Percentiles rank a stretch among this genome's conserved stretches.
These are phyloP conservation scores for Fregetta grallaria DNA, from an alignment of 2,113 vertebrate species.

Conservation along the genomic window DNA sequence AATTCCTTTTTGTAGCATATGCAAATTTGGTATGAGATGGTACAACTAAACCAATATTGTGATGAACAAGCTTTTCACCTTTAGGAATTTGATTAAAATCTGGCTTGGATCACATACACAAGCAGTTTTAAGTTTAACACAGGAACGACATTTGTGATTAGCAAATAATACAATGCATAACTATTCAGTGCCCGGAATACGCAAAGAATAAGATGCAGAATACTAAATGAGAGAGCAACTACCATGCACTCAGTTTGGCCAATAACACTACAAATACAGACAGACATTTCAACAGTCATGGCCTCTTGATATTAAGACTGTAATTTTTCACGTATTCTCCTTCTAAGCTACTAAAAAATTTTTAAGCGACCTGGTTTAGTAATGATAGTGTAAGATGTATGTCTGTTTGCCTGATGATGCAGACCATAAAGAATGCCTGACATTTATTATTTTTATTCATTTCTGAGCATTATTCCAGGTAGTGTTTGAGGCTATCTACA, in stretches of 20 bases:
- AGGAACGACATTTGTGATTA: neutral
- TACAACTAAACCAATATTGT: neutral
- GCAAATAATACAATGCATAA: neutral
- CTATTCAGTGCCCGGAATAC: neutral
- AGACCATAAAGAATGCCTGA: neutral
- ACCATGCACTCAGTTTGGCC: neutral
- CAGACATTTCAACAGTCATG: neutral
- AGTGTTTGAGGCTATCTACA: neutral
- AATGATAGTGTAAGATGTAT: neutral
- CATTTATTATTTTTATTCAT: neutral
- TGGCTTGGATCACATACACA: neutral
- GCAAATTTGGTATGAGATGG: neutral
- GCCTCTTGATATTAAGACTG: neutral
- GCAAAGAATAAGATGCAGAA: neutral
- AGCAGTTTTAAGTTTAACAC: neutral
- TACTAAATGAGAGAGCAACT: neutral
- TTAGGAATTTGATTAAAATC: neutral
- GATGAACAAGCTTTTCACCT: neutral
- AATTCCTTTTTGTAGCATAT: neutral
- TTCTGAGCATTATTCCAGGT: slow-evolving; percentile 6
- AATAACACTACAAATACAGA: neutral
- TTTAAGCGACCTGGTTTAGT: neutral
- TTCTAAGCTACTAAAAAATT: neutral
- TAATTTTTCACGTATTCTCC: neutral
- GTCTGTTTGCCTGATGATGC: neutral